Conservation (phyloP, 1,140 invertebrate species). For the Lutraria rhynchaena region DNA sequence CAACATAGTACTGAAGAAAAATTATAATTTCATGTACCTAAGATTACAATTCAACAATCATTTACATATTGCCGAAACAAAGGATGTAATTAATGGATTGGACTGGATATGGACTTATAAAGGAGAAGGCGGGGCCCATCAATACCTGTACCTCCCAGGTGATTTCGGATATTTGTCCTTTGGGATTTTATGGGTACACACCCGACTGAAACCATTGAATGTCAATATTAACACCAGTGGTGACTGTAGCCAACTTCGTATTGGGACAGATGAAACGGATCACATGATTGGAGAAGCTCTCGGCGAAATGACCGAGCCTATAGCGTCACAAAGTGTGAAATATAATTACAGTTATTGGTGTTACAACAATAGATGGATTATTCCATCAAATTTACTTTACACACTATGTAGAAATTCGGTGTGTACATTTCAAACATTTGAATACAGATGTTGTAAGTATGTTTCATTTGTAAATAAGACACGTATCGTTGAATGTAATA, state of each 20-base stretch:
- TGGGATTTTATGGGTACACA: not conserved
- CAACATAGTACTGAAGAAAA: no score
- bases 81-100: not conserved
- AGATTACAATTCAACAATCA: no score
- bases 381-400: not conserved
- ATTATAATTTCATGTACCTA: no score
- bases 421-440: conserved; percentile 5
- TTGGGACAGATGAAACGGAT: not conserved
- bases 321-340: not conserved
- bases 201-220: not conserved
- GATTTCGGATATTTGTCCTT: conserved; percentile 23
- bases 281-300: not conserved
- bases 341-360: conserved; percentile 27
- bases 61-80: not conserved
- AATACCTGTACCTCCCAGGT: conserved; percentile 13
- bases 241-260: not conserved
- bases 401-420: not conserved
- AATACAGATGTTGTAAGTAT: conserved; percentile 24
- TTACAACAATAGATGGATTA: not conserved
- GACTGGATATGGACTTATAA: conserved; percentile 25
- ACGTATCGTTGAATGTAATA: not conserved
- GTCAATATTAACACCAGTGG: not conserved
- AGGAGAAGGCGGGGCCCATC: conserved; percentile 7
- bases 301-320: not conserved
- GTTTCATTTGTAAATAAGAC: not conserved